Base-by-base conservation (phyloP, 2,113 vertebrate species). In the Aegypius monachus region DNA sequence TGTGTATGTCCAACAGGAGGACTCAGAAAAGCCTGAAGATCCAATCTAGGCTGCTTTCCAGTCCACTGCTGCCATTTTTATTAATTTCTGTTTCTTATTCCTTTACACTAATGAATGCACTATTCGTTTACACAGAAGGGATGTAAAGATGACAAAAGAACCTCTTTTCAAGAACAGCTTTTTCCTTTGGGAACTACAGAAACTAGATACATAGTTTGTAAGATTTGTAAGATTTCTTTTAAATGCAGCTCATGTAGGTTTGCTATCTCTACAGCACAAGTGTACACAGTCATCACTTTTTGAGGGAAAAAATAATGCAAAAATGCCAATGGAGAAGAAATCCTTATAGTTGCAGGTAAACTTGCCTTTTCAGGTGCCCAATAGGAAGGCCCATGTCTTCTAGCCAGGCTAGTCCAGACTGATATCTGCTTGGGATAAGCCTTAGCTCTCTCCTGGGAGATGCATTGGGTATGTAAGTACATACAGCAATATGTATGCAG, bases 1-100 rank as follows among this genome's bases (percentile, higher is more conserved):
- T 0, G 0, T 7, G 10, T 13, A 10, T 4, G 8, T 5, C 65
- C 55, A 43, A 31, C 23, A 74, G 32, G 21, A 80, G 20, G 27
- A 47, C 61, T 47, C 47, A 34, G 53, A 32, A 83, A 88, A 84
- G 15, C 27, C n/a, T 55, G 26, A 63, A 56, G 38, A 45, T 36
- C 31, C 15, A 55, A 18, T 14, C 43, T 42, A 42, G 38, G n/a
- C 31, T 81, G 36, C 21, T 67, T 91, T 71, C 36, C n/a, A 58
- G 34, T 43, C 27, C 4, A 0, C 7, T 53, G 10, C 29, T 62
- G 29, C 13, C 14, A 36, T 68, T 80, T 71, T 52, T 11, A 22
- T n/a, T 56, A 6, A 1, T 47, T 75, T 83, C 72, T 47, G 5
- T 68, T 72, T 53, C 53, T 77, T 67, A 27, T 67, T 88, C 14